phyloP scores from a whole-genome alignment of 1,140 invertebrate genomes.

The Plodia interpunctella region DNA sequence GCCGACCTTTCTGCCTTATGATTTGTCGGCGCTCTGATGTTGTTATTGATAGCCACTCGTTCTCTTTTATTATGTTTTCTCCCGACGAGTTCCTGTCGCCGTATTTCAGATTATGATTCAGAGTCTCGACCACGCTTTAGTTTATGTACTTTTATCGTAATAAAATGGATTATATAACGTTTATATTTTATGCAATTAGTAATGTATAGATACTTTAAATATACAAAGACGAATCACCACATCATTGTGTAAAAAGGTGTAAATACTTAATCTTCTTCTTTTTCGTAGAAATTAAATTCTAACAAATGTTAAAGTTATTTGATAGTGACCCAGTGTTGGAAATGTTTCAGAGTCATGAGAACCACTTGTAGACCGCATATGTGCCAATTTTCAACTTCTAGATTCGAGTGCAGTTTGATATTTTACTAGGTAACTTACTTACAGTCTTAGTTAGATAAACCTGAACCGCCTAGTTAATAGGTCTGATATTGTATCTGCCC shows the following conservation, averaged over 20 bases:
- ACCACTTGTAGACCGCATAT: background rate
- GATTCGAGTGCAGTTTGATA: background rate
- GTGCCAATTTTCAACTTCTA: background rate
- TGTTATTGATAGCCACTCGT: conserved; percentile 33
- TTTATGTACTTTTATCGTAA: background rate
- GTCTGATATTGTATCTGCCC: too few species aligned
- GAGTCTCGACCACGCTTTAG: background rate
- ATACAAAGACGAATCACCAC: too few species aligned
- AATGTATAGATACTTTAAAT: too few species aligned
- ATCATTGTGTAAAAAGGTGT: too few species aligned
- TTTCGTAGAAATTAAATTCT: too few species aligned
- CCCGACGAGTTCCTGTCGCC: background rate
- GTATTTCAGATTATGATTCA: conserved; percentile 4
- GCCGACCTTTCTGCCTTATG: conserved; percentile 52
- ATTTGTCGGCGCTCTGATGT: conserved; percentile 42
- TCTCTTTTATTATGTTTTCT: conserved; percentile 16
- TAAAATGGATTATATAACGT: too few species aligned
- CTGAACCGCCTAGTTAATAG: too few species aligned
- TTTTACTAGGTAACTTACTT: background rate
- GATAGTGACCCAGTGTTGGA: background rate
- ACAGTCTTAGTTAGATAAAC: too few species aligned
- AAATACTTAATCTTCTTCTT: too few species aligned
- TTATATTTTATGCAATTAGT: too few species aligned
- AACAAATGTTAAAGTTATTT: too few species aligned
- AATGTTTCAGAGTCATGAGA: background rate